Evolutionary conservation across 2,113 vertebrate genomes (phyloP).

Genomic region (Indicator indicator): DNA sequence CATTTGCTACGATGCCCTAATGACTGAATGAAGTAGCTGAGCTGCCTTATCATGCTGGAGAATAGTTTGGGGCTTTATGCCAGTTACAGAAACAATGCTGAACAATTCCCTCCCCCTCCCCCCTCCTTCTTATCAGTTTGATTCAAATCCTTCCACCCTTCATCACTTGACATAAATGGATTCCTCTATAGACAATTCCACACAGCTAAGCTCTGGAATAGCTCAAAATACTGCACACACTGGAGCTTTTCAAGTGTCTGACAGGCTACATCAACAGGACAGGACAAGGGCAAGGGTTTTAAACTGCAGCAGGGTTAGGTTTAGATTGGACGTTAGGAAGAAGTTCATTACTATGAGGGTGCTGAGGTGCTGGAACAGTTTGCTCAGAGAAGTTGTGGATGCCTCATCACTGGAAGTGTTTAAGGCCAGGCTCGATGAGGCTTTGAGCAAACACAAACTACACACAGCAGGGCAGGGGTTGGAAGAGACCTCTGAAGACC

Average conservation of each 20-base stretch:
- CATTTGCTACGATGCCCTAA: neutral
- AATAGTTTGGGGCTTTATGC: neutral
- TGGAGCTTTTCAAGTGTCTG: neutral
- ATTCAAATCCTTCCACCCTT: neutral
- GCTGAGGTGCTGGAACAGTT: too few relatives aligned
- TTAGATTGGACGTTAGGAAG: too few relatives aligned
- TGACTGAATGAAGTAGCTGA: neutral
- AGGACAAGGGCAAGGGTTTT: neutral
- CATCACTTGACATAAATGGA: neutral
- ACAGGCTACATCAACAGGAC: neutral
- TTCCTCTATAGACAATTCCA: neutral
- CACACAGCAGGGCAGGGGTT: too few relatives aligned
- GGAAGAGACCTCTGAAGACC: too few relatives aligned
- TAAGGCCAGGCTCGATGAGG: too few relatives aligned
- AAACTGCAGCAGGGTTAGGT: too few relatives aligned
- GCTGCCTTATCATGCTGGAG: neutral
- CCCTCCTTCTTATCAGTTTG: neutral
- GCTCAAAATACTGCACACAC: neutral
- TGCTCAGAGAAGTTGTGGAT: too few relatives aligned
- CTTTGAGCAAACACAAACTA: too few relatives aligned
- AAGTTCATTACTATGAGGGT: too few relatives aligned
- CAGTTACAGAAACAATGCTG: neutral
- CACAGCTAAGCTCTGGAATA: neutral
- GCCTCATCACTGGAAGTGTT: too few relatives aligned
- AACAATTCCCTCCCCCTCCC: neutral